Percentiles rank a stretch among this genome's conserved stretches.
phyloP scores from a whole-genome alignment of 2,113 vertebrate genomes.

The Dryoscopus gambensis region DNA sequence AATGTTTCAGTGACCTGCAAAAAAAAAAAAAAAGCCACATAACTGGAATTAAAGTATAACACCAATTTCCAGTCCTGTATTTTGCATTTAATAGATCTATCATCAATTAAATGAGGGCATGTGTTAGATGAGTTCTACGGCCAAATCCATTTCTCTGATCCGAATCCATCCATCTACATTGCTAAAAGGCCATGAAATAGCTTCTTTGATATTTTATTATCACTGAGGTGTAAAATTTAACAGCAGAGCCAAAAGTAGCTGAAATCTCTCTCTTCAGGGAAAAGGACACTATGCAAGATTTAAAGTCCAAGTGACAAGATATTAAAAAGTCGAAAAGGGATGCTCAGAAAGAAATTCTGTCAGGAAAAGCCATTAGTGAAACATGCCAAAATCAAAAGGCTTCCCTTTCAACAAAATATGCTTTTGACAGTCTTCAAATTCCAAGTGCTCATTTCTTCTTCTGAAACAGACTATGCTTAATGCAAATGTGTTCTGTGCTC shows the following conservation, averaged over 20 bases:
- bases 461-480: conserved; percentile 53
- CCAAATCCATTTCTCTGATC: conserved; percentile 55
- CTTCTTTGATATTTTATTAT: conserved; percentile 70
- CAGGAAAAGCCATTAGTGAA: conserved; percentile 62
- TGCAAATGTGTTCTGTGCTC: conserved; percentile 65
- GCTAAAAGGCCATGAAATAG: conserved; percentile 65
- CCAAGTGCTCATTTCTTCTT: conserved; percentile 59
- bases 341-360: conserved; percentile 51
- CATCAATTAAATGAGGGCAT: conserved; percentile 53
- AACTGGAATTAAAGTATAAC: background rate
- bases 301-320: conserved; percentile 66
- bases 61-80: background rate
- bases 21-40: background rate
- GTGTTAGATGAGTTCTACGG: conserved; percentile 15
- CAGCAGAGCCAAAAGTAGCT: conserved; percentile 45
- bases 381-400: conserved; percentile 61
- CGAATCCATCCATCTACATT: conserved; percentile 58
- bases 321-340: conserved; percentile 55
- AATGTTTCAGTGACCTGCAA: background rate
- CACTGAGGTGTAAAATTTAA: conserved; percentile 66
- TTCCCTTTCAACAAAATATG: conserved; percentile 60
- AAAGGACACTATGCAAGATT: conserved; percentile 64
- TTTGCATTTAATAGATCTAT: conserved; percentile 50
- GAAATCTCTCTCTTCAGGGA: conserved; percentile 47
- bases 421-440: conserved; percentile 70